Base-by-base conservation (phyloP, 92 coral and sea anemone species). In the Umimayanthus chanpuru region DNA sequence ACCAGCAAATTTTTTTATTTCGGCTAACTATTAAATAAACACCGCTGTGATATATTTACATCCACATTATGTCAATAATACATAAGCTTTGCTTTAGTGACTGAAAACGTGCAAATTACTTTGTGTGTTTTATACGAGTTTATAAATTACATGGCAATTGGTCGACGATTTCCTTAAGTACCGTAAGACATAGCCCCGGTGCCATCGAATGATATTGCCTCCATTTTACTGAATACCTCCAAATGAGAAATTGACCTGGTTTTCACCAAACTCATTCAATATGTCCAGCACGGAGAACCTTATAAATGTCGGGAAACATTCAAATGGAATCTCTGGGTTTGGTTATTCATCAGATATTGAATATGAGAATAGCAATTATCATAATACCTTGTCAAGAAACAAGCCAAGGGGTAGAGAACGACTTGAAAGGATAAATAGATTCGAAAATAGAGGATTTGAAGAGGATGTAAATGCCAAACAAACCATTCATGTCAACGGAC, bases 201-300 rank as follows among this genome's bases (percentile, higher is more conserved):
- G 71, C 38, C 39, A 9, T 21, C 47, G 9, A 80, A 20, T 53
- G 43, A 43, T 50, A 43, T 16, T 28, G 43, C 29, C 82, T 16
- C 38, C 36, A 81, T 9, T 76, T 61, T 38, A 32, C 36, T 32
- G 0, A 36, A 14, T 58, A 53, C 58, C 9, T 50, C 40, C 67
- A 80, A 56, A 25, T 16, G 67, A 39, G 41, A 14, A 38, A 55
- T 18, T 30, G 55, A 29, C 32, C 44, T 32, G 70, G 41, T 74
- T 29, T 15, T 32, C 30, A 5, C 32, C 0, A 3, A 76, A 41
- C 28, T 20, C 14, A 15, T 14, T 32, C 36, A 81, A n/a, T 68
- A 91, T 91, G 93, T 39, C 93, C 14, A 87, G 90, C 55, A 91
- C 93, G 11, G 86, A 91, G 61, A 88, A 91, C 76, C 93, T 91